These are phyloP conservation scores for Steatornis caripensis DNA, from an alignment of 2,113 vertebrate genomes.

Conservation along the genomic window DNA sequence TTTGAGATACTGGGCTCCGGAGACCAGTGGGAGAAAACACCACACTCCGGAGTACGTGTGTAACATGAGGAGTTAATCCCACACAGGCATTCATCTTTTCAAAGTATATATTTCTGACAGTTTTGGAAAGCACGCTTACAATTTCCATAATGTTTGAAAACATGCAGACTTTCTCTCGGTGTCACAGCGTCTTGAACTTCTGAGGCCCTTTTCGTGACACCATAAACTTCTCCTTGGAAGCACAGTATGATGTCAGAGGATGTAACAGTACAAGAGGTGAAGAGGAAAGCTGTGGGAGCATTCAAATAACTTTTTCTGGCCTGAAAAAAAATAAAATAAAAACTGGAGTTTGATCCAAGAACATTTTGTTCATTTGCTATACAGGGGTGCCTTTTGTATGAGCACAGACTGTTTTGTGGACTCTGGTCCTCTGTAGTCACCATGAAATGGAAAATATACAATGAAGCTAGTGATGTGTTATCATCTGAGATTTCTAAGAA, in stretches of 20 bases:
- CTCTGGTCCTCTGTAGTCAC: slow-evolving; percentile 67
- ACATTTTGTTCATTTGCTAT: slow-evolving; percentile 73
- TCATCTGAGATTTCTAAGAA: slow-evolving; percentile 75
- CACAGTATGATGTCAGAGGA: slow-evolving; percentile 65
- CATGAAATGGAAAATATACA: slow-evolving; percentile 68
- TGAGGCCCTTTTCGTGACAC: slow-evolving; percentile 59
- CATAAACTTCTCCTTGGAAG: slow-evolving; percentile 64
- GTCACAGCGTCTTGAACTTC: slow-evolving; percentile 56
- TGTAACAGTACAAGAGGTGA: slow-evolving; percentile 54
- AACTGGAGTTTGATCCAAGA: slow-evolving; percentile 64
- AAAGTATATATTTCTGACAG: slow-evolving; percentile 55
- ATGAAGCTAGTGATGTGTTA: slow-evolving; percentile 70
- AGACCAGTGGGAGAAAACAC: slow-evolving; percentile 47
- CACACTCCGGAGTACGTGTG: slow-evolving; percentile 50
- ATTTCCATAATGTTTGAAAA: slow-evolving; percentile 70
- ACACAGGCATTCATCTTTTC: slow-evolving; percentile 60
- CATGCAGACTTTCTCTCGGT: slow-evolving; percentile 54
- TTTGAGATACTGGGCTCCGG: slow-evolving; percentile 54
- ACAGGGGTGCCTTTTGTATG: slow-evolving; percentile 68
- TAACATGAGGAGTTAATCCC: slow-evolving; percentile 70
- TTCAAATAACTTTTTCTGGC: slow-evolving; percentile 69
- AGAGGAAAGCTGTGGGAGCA: slow-evolving; percentile 72
- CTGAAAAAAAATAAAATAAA: slow-evolving; percentile 66
- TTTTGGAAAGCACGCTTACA: slow-evolving; percentile 26
- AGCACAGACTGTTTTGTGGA: slow-evolving; percentile 69